Conservation (phyloP, 1,140 invertebrate species). For the Heterodera schachtii region DNA sequence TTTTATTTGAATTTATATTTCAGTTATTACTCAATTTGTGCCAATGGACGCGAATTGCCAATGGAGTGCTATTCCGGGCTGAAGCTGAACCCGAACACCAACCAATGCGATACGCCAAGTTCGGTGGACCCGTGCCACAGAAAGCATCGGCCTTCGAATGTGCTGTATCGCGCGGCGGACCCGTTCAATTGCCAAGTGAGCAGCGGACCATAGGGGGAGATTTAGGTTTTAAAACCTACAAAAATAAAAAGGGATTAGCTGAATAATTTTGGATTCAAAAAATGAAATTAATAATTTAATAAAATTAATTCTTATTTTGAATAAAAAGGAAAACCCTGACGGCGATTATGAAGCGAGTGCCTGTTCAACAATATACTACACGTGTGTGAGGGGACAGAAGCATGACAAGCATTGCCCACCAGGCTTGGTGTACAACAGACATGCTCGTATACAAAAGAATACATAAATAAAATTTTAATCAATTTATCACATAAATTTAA, state of each 20-base stretch:
- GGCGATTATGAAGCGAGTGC: conserved; percentile 25
- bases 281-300: too few relatives aligned
- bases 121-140: conserved; percentile 21
- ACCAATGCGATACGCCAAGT: conserved; percentile 36
- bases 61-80: conserved; percentile 35
- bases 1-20: background rate
- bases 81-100: conserved; percentile 33
- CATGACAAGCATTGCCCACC: conserved; percentile 12
- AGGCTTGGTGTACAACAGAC: conserved; percentile 10
- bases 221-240: background rate
- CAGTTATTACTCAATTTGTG: conserved; percentile 38
- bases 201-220: too few relatives aligned
- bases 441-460: background rate
- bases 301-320: background rate
- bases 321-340: background rate
- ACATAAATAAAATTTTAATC: too few relatives aligned
- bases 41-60: conserved; percentile 28
- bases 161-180: conserved; percentile 22
- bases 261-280: background rate
- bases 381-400: conserved; percentile 14
- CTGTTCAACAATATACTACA: conserved; percentile 15
- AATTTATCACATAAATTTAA: too few relatives aligned
- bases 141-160: background rate
- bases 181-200: conserved; percentile 19
- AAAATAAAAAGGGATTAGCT: background rate